These are phyloP conservation scores for Pristionchus mayeri DNA, from an alignment of 2,888 invertebrate genomes.

Conservation along the genomic window DNA sequence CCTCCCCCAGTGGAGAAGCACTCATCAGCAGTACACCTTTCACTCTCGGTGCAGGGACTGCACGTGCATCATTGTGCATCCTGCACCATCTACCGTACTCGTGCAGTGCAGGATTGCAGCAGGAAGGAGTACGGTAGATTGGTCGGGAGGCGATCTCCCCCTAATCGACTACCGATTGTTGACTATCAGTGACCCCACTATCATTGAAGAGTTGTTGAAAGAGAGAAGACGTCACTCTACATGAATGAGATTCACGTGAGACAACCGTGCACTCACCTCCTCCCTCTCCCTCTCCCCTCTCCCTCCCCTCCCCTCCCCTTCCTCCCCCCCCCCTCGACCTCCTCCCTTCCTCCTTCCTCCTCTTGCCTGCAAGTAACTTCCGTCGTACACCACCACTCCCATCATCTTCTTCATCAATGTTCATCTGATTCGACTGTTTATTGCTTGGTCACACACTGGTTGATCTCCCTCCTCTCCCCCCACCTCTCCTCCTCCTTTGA, in stretches of 20 bases:
- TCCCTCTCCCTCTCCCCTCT: background rate
- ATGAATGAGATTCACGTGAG: background rate
- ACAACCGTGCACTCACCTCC: background rate
- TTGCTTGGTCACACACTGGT: background rate
- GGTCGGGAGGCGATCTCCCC: background rate
- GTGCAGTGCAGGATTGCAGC: too few species aligned
- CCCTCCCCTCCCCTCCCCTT: background rate
- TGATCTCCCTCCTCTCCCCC: background rate
- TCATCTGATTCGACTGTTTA: background rate
- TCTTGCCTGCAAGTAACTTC: background rate
- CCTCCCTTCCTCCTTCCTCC: background rate
- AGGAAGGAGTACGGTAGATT: slow-evolving; percentile 3
- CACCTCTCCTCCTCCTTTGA: background rate
- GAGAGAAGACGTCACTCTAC: background rate
- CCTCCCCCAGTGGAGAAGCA: too few species aligned
- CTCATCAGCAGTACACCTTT: background rate
- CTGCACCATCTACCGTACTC: background rate
- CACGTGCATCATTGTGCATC: background rate
- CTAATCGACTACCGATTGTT: background rate
- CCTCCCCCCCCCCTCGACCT: background rate
- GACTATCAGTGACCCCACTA: background rate
- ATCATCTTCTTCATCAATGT: too few species aligned
- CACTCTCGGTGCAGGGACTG: background rate
- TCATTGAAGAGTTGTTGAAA: slow-evolving; percentile 14
- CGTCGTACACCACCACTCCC: background rate